Conservation (phyloP, 53 echinoderm and acorn worm genomes). For the Echinometra lucunter region DNA sequence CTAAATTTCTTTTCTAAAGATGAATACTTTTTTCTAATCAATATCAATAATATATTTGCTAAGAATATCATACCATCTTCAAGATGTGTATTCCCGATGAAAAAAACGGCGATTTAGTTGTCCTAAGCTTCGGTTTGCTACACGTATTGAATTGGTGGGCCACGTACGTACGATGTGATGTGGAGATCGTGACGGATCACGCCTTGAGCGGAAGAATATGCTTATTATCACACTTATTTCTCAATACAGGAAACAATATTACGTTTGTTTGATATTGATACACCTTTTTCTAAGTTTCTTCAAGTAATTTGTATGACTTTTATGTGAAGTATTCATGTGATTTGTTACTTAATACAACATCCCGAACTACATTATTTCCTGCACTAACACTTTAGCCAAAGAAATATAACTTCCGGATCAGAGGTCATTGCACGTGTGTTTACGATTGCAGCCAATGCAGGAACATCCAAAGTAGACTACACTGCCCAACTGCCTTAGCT, state of each 20-base stretch:
- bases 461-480: background rate
- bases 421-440: slow-evolving; percentile 41
- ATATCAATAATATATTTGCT: background rate
- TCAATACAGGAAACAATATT: background rate
- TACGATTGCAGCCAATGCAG: background rate
- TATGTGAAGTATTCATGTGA: background rate
- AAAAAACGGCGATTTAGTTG: background rate
- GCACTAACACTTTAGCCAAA: background rate
- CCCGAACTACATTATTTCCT: background rate
- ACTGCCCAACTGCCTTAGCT: too few relatives aligned
- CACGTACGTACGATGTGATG: background rate
- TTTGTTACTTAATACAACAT: background rate
- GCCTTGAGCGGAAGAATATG: slow-evolving; percentile 15
- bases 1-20: too few relatives aligned
- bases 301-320: background rate
- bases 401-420: background rate
- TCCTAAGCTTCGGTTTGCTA: background rate
- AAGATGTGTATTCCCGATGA: background rate
- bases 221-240: background rate
- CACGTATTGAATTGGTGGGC: slow-evolving; percentile 4
- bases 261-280: background rate
- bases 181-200: slow-evolving; percentile 33
- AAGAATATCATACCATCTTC: slow-evolving; percentile 9
- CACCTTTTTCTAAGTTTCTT: background rate
- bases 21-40: background rate